These are phyloP conservation scores for Pogoniulus pusillus DNA, from an alignment of 2,797 vertebrate species.

Conservation along the genomic window DNA sequence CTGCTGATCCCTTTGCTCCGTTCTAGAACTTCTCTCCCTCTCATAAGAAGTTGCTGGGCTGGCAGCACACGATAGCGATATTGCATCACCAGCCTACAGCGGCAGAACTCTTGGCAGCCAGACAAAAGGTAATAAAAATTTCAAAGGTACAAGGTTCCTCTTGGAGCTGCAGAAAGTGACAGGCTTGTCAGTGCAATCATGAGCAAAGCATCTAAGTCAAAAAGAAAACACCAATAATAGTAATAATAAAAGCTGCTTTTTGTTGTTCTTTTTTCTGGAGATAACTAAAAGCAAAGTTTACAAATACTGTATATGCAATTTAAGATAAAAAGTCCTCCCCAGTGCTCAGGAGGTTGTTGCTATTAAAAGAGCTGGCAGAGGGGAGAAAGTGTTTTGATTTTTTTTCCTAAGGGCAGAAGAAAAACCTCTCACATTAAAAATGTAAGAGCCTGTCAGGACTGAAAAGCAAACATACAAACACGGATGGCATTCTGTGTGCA, in stretches of 20 bases:
- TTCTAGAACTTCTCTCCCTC: background rate
- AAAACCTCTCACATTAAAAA: constrained; percentile 41
- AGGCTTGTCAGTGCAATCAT: constrained; percentile 27
- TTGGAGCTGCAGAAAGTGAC: constrained; percentile 43
- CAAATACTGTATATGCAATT: background rate
- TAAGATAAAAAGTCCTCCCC: constrained; percentile 16
- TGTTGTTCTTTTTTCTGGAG: background rate
- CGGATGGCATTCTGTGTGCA: constrained; percentile 19
- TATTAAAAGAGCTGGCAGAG: constrained; percentile 2
- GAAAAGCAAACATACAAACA: constrained; percentile 45
- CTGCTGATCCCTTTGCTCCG: background rate
- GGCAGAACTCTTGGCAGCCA: constrained; percentile 35
- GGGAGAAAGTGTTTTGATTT: background rate
- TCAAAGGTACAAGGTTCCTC: constrained; percentile 62
- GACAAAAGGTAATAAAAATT: constrained; percentile 69
- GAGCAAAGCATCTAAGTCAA: constrained; percentile 49
- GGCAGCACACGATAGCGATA: background rate
- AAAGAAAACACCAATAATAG: background rate
- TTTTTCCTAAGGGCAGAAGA: constrained; percentile 6
- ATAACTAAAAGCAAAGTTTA: constrained; percentile 8
- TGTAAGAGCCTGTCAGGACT: constrained; percentile 16
- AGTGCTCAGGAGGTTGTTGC: background rate
- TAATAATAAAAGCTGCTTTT: too few species aligned
- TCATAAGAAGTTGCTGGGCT: background rate
- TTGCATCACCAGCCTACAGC: background rate